Percentiles rank a stretch among this genome's conserved stretches.
Evolutionary conservation across 2,113 vertebrate genomes (phyloP).

Genomic region (Caretta caretta): DNA sequence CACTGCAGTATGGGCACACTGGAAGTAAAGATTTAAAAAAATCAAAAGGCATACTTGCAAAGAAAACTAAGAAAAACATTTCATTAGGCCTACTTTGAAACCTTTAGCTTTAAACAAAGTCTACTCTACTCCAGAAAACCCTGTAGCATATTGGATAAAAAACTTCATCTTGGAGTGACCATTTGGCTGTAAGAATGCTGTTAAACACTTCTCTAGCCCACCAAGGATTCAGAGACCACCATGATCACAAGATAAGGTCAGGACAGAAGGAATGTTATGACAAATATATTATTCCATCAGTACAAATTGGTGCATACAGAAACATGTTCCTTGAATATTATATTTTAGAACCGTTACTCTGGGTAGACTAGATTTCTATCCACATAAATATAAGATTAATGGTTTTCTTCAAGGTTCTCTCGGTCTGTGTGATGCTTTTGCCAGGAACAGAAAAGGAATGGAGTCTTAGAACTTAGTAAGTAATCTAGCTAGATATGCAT

Average conservation of each 20-base stretch:
- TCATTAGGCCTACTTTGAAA: neutral
- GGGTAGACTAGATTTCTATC: neutral
- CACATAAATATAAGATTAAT: constrained; percentile 20
- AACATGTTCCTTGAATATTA: neutral
- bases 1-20: neutral
- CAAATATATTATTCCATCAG: neutral
- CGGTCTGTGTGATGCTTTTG: no score
- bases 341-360: constrained; percentile 25
- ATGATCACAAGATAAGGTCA: neutral
- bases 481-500: no score
- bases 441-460: no score
- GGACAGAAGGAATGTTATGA: neutral
- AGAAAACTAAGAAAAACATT: neutral
- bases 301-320: neutral
- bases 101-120: neutral
- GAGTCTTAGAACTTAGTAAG: no score
- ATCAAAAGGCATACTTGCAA: neutral
- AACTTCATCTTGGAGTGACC: neutral
- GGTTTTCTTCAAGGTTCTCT: neutral
- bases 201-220: neutral
- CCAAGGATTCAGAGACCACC: neutral
- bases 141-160: neutral
- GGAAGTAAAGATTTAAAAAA: neutral
- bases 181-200: neutral
- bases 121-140: neutral